Evolutionary conservation across 2,888 invertebrate genomes (phyloP), one percentile per base, ranked within the genome.

Genomic region (Agonopterix alstromeriana): DNA sequence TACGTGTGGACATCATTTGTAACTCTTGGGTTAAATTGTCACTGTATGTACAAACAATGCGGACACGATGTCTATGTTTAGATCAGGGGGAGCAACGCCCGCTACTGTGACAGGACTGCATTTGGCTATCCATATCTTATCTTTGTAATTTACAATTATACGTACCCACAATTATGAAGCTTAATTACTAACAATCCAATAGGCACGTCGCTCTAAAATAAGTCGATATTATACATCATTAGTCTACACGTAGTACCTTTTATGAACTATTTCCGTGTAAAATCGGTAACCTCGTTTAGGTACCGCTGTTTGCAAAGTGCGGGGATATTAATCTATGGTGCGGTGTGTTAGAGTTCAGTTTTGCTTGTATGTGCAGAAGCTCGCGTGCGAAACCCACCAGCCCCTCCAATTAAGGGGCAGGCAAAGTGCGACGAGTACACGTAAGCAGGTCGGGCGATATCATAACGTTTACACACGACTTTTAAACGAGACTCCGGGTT

Each of bases 371-470:
- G 60, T 66, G 56, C 67, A 58, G 63, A 55, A 65, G 68, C 10
- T 79, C 68, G 81, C 82, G 81, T 82, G 82, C 69, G 65, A 63
- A 66, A 14, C 27, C 27, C 42, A 67, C 67, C 73, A 72, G 67
- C 77, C 78, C 74, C 82, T 82, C 77, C 83, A 84, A 84, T 85
- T 84, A 85, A 79, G 79, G 75, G 74, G 77, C 72, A 72, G 72
- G 78, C 70, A 77, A 80, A 82, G 79, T 78, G 75, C 80, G 75
- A 75, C 74, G 74, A 82, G 78, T 73, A 73, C 76, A 76, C 74
- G 76, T 77, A 81, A 81, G 80, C 82, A 80, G 77, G 80, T 73
- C 74, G 73, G 42, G 8, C 51, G 73, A 77, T 70, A 78, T 79
- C 79, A 82, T 77, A 77, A 78, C 74, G 78, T 78, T 82, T 80